phyloP scores from a whole-genome alignment of 2,797 vertebrate genomes.

The Etheostoma nigrum region DNA sequence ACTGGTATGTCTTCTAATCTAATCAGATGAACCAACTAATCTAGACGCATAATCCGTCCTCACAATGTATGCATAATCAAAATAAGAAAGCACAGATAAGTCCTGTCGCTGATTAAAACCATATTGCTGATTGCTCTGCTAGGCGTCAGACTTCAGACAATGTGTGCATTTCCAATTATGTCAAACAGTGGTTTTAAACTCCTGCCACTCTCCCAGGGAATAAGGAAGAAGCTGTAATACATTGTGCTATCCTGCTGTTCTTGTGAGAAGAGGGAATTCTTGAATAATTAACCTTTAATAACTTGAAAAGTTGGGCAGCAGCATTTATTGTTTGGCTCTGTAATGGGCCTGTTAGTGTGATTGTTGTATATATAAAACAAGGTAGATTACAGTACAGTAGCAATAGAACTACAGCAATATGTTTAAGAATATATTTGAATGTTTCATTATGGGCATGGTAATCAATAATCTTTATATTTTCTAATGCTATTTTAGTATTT shows the following conservation, averaged over 20 bases:
- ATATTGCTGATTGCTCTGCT: constrained; percentile 47
- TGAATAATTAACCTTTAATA: constrained; percentile 82
- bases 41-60: constrained; percentile 34
- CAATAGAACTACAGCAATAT: not conserved
- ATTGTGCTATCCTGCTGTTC: constrained; percentile 62
- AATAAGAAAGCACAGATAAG: constrained; percentile 55
- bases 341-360: constrained; percentile 15
- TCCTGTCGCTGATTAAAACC: constrained; percentile 60
- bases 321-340: constrained; percentile 55
- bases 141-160: constrained; percentile 66
- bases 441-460: not conserved
- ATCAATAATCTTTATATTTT: constrained; percentile 1
- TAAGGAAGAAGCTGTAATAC: constrained; percentile 69
- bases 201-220: constrained; percentile 81
- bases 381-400: not conserved
- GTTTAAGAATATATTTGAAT: not conserved
- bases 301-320: constrained; percentile 60
- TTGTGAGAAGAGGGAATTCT: constrained; percentile 65
- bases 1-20: constrained; percentile 24
- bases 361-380: constrained; percentile 9
- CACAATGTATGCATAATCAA: constrained; percentile 48
- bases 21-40: constrained; percentile 48
- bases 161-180: constrained; percentile 78
- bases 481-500: not conserved
- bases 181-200: constrained; percentile 79